Base-by-base conservation (phyloP, 2,113 vertebrate genomes). In the Semnopithecus entellus region DNA sequence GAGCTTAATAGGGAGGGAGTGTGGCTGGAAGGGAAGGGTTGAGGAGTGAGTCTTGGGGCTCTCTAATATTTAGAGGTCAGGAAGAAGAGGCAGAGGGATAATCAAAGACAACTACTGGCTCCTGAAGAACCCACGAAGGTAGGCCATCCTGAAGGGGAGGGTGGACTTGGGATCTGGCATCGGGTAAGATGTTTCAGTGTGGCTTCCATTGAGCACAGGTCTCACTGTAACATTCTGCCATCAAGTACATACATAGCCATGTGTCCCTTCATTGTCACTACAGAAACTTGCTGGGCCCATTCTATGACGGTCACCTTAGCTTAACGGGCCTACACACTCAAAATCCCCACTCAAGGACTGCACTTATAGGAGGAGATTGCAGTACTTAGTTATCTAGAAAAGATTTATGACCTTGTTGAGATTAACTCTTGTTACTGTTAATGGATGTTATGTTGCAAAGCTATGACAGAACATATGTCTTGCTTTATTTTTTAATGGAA, bases 341-440 rank as follows among this genome's bases (percentile, higher is more conserved):
- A 81, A 43, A 25, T 35, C 45, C 30, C 50, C n/a, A 52, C 35
- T 68, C 14, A 12, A 59, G 38, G 95, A 88, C 40, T n/a, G 32
- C 20, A 78, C 38, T 90, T 81, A 23, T 0, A 45, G 38, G 45
- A 89, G 14, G 81, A 85, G 38, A 92, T 4, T 57, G 80, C 90
- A 68, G n/a, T 85, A 4, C 35, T 88, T 48, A 38, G 89, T 75
- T 97, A 80, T 85, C 66, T 83, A 75, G 76, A 84, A 96, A 90
- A 96, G 97, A 95, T 97, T 94, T 90, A 95, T 86, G 88, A 90
- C 52, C 87, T 95, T 96, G 84, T 82, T 88, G 66, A 96, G 70
- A 64, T 85, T 25, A 96, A 97, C 97, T 94, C 66, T 80, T 93
- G 61, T 93, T 95, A 75, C 85, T 76, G 57, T 78, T 97, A 97